phyloP scores from a whole-genome alignment of 2,888 invertebrate species.

The Vannuccia rotundouncinata region DNA sequence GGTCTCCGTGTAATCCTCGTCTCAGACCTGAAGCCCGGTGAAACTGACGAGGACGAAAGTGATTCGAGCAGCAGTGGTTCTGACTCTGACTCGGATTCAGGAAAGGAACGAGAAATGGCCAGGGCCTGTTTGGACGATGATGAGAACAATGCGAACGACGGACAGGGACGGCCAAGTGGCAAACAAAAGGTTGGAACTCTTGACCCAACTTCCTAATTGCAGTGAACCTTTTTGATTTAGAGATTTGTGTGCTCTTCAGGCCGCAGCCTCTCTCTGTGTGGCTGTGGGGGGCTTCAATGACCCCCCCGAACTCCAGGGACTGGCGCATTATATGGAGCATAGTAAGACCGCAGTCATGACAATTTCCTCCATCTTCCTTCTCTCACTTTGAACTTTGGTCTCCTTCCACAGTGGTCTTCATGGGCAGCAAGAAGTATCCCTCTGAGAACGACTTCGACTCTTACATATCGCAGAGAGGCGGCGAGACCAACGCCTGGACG shows the following conservation, averaged over 20 bases:
- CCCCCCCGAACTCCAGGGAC: constrained; percentile 52
- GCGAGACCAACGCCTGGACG: constrained; percentile 77
- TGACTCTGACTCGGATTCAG: constrained; percentile 14
- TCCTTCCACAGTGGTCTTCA: constrained; percentile 67
- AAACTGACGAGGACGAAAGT: constrained; percentile 13
- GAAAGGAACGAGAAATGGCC: neutral
- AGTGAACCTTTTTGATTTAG: too few relatives aligned
- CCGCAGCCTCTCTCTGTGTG: constrained; percentile 50
- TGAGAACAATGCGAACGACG: neutral
- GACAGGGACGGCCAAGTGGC: neutral
- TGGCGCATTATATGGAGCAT: constrained; percentile 55
- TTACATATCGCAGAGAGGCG: constrained; percentile 68
- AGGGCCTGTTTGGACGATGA: neutral
- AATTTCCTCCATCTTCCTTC: neutral
- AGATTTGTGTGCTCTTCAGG: too few relatives aligned
- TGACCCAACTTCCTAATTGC: too few relatives aligned
- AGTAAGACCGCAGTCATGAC: too few relatives aligned
- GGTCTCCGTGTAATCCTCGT: constrained; percentile 47
- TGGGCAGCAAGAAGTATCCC: constrained; percentile 83
- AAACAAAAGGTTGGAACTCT: neutral
- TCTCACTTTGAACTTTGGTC: too few relatives aligned
- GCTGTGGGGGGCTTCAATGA: constrained; percentile 52
- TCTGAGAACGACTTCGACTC: constrained; percentile 77
- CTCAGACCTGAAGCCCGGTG: constrained; percentile 44
- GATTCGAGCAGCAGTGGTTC: neutral